Evolutionary conservation across 2,113 vertebrate genomes (phyloP).

Genomic region (Corvus moneduloides): DNA sequence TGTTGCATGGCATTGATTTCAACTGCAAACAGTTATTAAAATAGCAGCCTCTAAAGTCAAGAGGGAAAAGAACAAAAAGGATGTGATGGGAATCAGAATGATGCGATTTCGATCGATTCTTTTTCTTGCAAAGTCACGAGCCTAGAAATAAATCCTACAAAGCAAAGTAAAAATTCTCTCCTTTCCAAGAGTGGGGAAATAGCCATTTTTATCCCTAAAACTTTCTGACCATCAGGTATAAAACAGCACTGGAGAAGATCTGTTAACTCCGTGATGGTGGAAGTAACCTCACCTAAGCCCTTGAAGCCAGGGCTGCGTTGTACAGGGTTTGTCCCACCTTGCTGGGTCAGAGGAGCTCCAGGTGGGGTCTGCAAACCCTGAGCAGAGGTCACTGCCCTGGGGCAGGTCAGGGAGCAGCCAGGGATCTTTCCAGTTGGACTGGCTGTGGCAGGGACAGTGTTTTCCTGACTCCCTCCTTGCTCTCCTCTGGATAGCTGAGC

Average conservation of each 20-base stretch:
- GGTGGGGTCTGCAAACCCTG: neutral
- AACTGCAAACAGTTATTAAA: slow-evolving; percentile 4
- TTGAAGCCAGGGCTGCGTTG: neutral
- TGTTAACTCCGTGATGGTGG: neutral
- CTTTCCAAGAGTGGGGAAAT: neutral
- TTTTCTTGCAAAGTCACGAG: neutral
- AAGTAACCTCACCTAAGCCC: neutral
- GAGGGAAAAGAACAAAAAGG: slow-evolving; percentile 1
- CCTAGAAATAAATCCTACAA: neutral
- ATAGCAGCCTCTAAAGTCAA: neutral
- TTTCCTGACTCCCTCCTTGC: neutral
- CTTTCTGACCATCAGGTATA: neutral
- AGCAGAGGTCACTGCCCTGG: neutral
- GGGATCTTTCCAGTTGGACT: neutral
- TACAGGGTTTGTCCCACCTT: neutral
- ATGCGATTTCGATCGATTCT: neutral
- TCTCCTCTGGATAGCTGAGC: neutral
- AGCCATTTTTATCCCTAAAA: neutral
- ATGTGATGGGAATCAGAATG: neutral
- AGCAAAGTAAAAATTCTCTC: neutral
- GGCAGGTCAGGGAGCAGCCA: neutral
- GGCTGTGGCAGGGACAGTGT: neutral
- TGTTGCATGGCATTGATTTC: neutral
- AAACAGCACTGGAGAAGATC: neutral
- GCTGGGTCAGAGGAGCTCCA: neutral